Evolutionary conservation across 2,797 vertebrate species (phyloP), one percentile per base, ranked within the genome.

Genomic region (Champsocephalus gunnari): DNA sequence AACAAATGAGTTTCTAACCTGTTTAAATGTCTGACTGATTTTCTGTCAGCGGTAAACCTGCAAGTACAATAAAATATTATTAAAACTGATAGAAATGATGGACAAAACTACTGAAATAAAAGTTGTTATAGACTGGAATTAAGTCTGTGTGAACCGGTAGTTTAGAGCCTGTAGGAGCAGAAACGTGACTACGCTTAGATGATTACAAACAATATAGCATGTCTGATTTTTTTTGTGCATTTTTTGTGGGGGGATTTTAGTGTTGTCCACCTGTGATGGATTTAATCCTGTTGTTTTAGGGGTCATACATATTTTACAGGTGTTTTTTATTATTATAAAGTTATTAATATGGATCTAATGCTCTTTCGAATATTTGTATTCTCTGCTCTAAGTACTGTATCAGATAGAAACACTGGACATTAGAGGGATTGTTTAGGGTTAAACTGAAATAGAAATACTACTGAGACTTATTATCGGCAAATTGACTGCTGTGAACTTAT

Each of bases 321-420:
- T 75, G 67, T 71, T 75, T 43, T 32, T 60, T 69, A 38, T 28
- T 28, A 28, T 65, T 24, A 79, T 64, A 9, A 77, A 71, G 66
- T 64, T 9, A 50, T 24, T 86, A 62, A 45, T 62, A 44, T 24
- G 62, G 62, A 4, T 75, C 32, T 70, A 76, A 79, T 72, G 61
- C n/a, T 66, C 45, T 79, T 75, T 71, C 82, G 80, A 73, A 77
- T 62, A 9, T 76, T 66, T 47, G 50, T n/a, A 34, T 54, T 9
- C 44, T 44, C 24, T 66, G 21, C 50, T 81, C 60, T 58, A 14
- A 70, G 81, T 75, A 71, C 82, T 88, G 82, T 87, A 81, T 41
- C 16, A 21, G 53, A 73, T 10, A 65, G 34, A 38, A 38, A 38
- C 34, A 38, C 34, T 38, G 6, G 8, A 38, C 34, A 4, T 14